phyloP scores from a whole-genome alignment of 2,888 invertebrate species.

The Beris morrisii region DNA sequence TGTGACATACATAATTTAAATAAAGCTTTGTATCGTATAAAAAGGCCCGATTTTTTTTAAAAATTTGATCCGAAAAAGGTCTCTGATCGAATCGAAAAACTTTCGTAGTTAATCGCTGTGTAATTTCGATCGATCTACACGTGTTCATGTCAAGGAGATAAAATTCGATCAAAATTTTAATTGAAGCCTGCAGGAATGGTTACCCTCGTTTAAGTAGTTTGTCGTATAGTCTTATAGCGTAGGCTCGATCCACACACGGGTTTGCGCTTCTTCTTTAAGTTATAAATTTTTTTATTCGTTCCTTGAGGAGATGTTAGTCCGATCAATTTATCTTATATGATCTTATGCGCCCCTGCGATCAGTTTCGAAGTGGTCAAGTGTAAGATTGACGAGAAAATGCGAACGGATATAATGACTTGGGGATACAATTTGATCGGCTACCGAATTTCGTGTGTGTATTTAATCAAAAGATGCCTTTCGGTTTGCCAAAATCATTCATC shows the following conservation, averaged over 20 bases:
- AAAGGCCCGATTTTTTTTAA: background rate
- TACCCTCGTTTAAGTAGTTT: slow-evolving; percentile 38
- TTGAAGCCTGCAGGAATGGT: slow-evolving; percentile 57
- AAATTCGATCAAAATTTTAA: slow-evolving; percentile 59
- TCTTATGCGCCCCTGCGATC: background rate
- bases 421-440: slow-evolving; percentile 37
- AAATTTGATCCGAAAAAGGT: background rate
- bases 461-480: slow-evolving; percentile 36
- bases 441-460: slow-evolving; percentile 37
- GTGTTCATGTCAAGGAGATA: slow-evolving; percentile 45
- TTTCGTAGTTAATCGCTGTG: slow-evolving; percentile 11
- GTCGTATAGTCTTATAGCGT: too few relatives aligned
- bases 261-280: background rate
- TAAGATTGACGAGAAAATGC: slow-evolving; percentile 9
- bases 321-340: too few relatives aligned
- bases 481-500: slow-evolving; percentile 20
- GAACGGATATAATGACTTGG: slow-evolving; percentile 26
- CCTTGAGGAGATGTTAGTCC: slow-evolving; percentile 4
- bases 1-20: slow-evolving; percentile 7
- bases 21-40: slow-evolving; percentile 1
- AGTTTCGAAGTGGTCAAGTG: slow-evolving; percentile 5
- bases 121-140: slow-evolving; percentile 31
- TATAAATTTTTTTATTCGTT: slow-evolving; percentile 9
- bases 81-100: background rate
- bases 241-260: background rate